Conservation (phyloP, 2,113 vertebrate species). For the Etheostoma cragini region DNA sequence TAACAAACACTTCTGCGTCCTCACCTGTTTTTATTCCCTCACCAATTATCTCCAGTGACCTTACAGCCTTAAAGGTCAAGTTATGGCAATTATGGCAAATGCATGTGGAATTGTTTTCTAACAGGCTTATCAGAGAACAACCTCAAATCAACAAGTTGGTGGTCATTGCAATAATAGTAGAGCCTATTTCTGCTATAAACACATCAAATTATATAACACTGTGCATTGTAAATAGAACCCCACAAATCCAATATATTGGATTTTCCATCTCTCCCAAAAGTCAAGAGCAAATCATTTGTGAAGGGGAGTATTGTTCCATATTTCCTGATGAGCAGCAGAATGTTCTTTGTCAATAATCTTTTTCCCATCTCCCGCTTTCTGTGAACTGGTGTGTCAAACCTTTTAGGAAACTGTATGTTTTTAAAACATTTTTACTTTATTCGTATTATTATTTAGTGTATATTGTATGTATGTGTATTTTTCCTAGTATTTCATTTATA, state of each 20-base stretch:
- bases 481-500: too few species aligned
- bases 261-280: slow-evolving; percentile 74
- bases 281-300: slow-evolving; percentile 74
- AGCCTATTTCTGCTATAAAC: slow-evolving; percentile 52
- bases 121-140: slow-evolving; percentile 50
- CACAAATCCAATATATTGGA: slow-evolving; percentile 75
- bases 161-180: slow-evolving; percentile 39
- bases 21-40: slow-evolving; percentile 17
- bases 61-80: slow-evolving; percentile 24
- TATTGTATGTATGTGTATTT: too few species aligned
- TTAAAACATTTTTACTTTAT: too few species aligned
- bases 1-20: slow-evolving; percentile 37
- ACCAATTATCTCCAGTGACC: slow-evolving; percentile 42
- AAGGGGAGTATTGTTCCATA: slow-evolving; percentile 74
- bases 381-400: slow-evolving; percentile 68
- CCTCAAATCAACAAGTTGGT: slow-evolving; percentile 56
- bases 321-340: slow-evolving; percentile 75
- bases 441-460: too few species aligned
- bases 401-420: slow-evolving; percentile 75
- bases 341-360: slow-evolving; percentile 72
- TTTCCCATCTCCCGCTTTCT: slow-evolving; percentile 64
- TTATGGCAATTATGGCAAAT: slow-evolving; percentile 48
- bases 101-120: slow-evolving; percentile 36
- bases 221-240: slow-evolving; percentile 69
- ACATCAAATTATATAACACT: slow-evolving; percentile 66